Percentiles rank a stretch among this genome's conserved stretches.
Evolutionary conservation across 2,113 vertebrate genomes (phyloP).

Genomic region (Furnarius figulus): DNA sequence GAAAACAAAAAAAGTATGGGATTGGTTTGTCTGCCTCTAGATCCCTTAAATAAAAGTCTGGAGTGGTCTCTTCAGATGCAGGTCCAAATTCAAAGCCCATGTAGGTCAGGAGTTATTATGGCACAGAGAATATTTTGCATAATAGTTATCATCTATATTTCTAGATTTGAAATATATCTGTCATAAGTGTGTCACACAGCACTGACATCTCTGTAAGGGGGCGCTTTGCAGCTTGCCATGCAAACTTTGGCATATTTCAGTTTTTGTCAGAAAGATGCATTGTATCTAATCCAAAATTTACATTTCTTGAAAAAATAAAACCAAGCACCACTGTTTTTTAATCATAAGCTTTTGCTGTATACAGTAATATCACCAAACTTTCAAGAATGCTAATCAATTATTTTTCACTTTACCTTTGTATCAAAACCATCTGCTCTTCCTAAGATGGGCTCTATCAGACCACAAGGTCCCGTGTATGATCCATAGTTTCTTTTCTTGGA

Average conservation of each 20-base stretch:
- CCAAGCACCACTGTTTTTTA: background rate
- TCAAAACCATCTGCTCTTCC: background rate
- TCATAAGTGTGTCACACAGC: background rate
- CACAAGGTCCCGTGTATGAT: background rate
- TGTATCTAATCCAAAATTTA: background rate
- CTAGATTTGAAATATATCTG: background rate
- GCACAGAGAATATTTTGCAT: background rate
- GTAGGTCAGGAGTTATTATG: background rate
- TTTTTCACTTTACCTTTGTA: background rate
- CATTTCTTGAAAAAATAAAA: background rate
- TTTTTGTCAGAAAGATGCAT: background rate
- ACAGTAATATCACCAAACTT: background rate
- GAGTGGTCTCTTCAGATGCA: background rate
- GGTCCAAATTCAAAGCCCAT: background rate
- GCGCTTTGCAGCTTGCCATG: background rate
- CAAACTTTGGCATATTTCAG: background rate
- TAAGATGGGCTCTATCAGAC: background rate
- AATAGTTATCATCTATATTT: background rate
- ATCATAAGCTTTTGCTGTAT: background rate
- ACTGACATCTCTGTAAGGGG: background rate
- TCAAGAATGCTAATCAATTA: background rate
- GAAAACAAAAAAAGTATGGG: background rate
- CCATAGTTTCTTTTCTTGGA: background rate
- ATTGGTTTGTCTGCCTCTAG: background rate
- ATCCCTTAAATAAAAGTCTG: background rate